These are phyloP conservation scores for Amphipyra tragopoginis DNA, from an alignment of 2,888 invertebrate genomes.

Conservation along the genomic window DNA sequence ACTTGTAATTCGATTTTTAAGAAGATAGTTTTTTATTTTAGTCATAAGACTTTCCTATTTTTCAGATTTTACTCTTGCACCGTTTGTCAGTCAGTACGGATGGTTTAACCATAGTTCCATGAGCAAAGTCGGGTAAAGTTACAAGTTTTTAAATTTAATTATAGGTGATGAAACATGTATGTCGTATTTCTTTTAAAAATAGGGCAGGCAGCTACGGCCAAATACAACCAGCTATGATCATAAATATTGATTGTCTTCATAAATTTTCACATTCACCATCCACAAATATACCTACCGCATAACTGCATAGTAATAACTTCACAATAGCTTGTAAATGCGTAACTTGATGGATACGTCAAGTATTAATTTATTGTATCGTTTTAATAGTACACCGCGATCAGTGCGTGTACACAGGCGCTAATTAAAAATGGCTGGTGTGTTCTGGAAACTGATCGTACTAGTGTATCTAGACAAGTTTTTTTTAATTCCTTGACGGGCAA, in stretches of 20 bases:
- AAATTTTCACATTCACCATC: conserved; percentile 36
- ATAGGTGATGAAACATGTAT: too few species aligned
- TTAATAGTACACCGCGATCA: conserved; percentile 57
- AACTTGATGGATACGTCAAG: conserved; percentile 70
- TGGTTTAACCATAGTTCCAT: too few species aligned
- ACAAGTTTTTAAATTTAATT: too few species aligned
- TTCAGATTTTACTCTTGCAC: too few species aligned
- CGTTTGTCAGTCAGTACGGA: too few species aligned
- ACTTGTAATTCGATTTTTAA: too few species aligned
- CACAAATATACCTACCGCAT: conserved; percentile 34
- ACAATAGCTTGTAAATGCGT: conserved; percentile 67
- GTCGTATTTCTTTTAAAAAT: too few species aligned
- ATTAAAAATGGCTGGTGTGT: conserved; percentile 60
- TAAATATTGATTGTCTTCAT: conserved; percentile 37
- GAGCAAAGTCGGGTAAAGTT: too few species aligned
- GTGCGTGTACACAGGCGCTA: conserved; percentile 47
- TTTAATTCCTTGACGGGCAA: conserved; percentile 37
- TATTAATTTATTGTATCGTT: conserved; percentile 72
- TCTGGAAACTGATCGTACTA: conserved; percentile 43
- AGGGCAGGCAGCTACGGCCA: too few species aligned
- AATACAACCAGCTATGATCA: too few species aligned
- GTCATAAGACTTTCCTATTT: too few species aligned
- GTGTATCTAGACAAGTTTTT: conserved; percentile 53
- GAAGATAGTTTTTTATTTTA: too few species aligned
- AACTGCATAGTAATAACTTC: conserved; percentile 54